Conservation (phyloP, 1,140 invertebrate species). For the Bradynema listronoti region DNA sequence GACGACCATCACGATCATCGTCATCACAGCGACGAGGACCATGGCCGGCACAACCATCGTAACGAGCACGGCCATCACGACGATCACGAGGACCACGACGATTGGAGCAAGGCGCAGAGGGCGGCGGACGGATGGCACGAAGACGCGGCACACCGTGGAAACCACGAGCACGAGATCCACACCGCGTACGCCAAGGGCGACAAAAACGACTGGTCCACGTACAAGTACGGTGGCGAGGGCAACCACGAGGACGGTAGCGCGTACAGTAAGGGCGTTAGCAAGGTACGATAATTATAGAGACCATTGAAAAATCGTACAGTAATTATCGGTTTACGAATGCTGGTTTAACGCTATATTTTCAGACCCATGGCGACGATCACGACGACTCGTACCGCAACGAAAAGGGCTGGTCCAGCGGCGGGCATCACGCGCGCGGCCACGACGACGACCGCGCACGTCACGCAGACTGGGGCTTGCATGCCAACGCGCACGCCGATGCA, state of each 20-base stretch:
- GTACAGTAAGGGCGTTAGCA: constrained; percentile 20
- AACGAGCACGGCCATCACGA: no score
- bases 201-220: constrained; percentile 33
- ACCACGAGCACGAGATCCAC: constrained; percentile 11
- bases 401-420: no score
- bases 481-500: no score
- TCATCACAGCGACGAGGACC: no score
- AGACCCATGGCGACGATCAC: constrained; percentile 9
- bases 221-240: constrained; percentile 28
- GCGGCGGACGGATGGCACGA: no score
- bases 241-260: constrained; percentile 16
- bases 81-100: constrained; percentile 14
- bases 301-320: no score
- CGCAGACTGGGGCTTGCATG: constrained; percentile 15
- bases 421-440: constrained; percentile 19
- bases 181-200: constrained; percentile 30
- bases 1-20: no score
- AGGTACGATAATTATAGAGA: no score
- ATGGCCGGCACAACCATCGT: no score
- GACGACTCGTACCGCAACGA: constrained; percentile 9
- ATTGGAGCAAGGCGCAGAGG: no score
- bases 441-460: constrained; percentile 15
- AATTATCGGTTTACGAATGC: constrained; percentile 15
- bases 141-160: no score
- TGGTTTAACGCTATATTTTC: no score